Conservation (phyloP, 2,888 invertebrate genomes). For the Coelopa pilipes region DNA sequence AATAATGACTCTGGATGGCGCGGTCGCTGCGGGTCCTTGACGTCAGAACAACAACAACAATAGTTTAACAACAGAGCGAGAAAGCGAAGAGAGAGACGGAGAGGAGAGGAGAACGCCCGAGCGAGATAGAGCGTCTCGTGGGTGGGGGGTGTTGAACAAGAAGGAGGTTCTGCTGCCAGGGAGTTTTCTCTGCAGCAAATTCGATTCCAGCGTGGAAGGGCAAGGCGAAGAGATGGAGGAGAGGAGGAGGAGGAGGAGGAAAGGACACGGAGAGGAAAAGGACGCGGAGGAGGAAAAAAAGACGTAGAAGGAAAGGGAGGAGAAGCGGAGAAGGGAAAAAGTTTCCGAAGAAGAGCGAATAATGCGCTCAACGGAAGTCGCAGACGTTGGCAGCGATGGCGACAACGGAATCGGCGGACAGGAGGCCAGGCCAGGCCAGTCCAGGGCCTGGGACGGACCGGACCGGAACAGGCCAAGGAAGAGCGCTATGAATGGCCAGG, state of each 20-base stretch:
- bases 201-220: background rate
- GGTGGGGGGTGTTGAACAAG: too few relatives aligned
- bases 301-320: background rate
- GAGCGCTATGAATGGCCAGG: too few relatives aligned
- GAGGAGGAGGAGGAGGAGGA: too few relatives aligned
- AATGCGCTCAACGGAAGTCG: conserved; percentile 7
- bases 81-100: background rate
- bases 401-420: background rate
- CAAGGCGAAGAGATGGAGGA: too few relatives aligned
- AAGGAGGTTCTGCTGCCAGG: too few relatives aligned
- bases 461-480: background rate
- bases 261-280: background rate
- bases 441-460: too few relatives aligned
- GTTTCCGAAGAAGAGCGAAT: background rate
- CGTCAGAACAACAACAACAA: background rate
- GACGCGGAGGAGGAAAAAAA: background rate
- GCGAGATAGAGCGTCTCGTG: too few relatives aligned
- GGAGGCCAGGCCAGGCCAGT: too few relatives aligned
- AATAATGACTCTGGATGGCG: background rate
- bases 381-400: background rate
- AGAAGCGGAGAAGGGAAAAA: background rate
- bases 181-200: background rate
- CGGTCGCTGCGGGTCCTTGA: too few relatives aligned
- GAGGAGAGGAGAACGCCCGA: too few relatives aligned
- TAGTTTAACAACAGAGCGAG: background rate